phyloP scores from a whole-genome alignment of 2,113 vertebrate species.

The Felis chaus region DNA sequence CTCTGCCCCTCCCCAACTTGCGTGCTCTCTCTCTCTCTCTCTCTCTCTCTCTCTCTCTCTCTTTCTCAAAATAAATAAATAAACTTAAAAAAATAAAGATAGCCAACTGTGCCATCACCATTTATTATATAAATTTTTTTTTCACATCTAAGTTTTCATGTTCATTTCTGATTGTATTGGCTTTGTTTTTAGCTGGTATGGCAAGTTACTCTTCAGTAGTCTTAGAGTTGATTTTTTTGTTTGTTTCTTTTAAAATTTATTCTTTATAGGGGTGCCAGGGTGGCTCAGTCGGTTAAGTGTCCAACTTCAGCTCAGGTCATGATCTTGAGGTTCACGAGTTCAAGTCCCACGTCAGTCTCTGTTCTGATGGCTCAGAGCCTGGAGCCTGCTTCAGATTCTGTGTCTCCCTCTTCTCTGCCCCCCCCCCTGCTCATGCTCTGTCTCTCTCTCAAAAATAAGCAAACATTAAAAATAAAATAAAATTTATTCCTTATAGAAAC shows the following conservation, averaged over 20 bases:
- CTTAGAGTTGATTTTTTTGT: neutral
- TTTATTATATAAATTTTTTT: neutral
- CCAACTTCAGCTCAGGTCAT: too few relatives aligned
- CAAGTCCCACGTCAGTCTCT: too few relatives aligned
- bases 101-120: neutral
- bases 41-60: too few relatives aligned
- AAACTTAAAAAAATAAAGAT: neutral
- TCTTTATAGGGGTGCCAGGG: neutral
- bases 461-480: neutral
- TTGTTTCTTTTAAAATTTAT: neutral
- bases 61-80: too few relatives aligned
- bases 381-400: too few relatives aligned
- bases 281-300: too few relatives aligned
- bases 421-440: too few relatives aligned
- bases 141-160: neutral
- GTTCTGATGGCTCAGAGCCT: too few relatives aligned
- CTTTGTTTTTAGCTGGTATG: neutral
- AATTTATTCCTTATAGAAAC: neutral
- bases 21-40: fast-evolving
- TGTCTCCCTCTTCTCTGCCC: too few relatives aligned
- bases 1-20: too few relatives aligned
- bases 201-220: neutral
- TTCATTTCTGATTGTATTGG: neutral
- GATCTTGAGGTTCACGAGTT: too few relatives aligned
- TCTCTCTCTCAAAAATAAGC: too few relatives aligned